Evolutionary conservation across 1,140 invertebrate species (phyloP), one percentile per base, ranked within the genome.

Genomic region (Branchinecta lynchi): DNA sequence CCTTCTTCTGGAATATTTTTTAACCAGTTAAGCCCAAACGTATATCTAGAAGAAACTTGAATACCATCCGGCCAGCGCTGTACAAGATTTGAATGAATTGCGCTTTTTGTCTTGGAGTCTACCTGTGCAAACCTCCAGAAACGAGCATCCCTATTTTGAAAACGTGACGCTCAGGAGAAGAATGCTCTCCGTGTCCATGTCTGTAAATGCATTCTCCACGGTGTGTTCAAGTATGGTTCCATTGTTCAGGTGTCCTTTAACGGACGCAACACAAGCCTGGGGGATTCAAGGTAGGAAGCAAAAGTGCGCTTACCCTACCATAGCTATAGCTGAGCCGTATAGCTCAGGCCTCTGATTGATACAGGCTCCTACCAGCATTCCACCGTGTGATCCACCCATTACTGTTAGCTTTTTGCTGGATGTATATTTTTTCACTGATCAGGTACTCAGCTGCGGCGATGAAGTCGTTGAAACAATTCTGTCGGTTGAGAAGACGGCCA

Each of bases 381-480:
- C 96, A 8, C 96, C 96, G 82, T 99, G 99, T 66, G 94, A 98
- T 44, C 87, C 92, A 66, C 96, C 96, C 78, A 96, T 88, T 73
- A 96, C 95, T 2, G 85, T 86, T 45, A 99, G 80, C 78, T 88
- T 89, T 66, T 84, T 78, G 15, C 84, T 79, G 43, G 77, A 81
- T 0, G 93, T 96, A 77, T 96, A 97, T 15, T 87, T 85, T n/a
- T 72, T 92, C 84, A 12, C 83, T 75, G 45, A 96, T 84, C 10
- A 99, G 83, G 81, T 92, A 96, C 79, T 97, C 87, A 0, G 91
- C 95, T 17, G 94, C 94, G 71, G 84, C 81, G 76, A 92, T 89
- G 79, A 99, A 98, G 81, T 99, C 96, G 80, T 98, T 89, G 79
- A 98, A 98, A 51, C 89, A 88, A 81, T 98, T 99, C 81, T 98